Evolutionary conservation across 2,113 vertebrate genomes (phyloP).

Genomic region (Capreolus pygargus): DNA sequence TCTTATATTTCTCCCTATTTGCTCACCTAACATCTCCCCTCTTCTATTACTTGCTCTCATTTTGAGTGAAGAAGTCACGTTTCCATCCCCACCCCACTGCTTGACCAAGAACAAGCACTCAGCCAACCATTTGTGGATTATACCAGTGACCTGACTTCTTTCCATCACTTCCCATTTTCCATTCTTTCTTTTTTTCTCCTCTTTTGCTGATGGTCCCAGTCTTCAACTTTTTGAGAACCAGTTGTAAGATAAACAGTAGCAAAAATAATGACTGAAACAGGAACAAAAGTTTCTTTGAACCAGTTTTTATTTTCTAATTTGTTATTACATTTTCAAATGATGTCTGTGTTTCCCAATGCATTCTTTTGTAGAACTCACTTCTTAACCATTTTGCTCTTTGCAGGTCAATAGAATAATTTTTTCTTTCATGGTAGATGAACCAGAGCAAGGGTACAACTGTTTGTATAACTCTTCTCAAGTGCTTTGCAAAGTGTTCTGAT

Average conservation of each 20-base stretch:
- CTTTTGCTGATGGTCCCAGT: neutral
- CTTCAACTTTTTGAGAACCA: neutral
- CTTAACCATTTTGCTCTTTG: neutral
- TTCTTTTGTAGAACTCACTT: neutral
- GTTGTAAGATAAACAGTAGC: neutral
- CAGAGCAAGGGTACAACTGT: neutral
- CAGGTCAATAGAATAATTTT: neutral
- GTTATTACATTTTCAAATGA: neutral
- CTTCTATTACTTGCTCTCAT: neutral
- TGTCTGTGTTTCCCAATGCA: neutral
- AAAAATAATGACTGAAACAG: neutral
- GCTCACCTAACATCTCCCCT: neutral
- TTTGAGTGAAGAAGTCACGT: neutral
- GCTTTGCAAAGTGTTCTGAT: neutral
- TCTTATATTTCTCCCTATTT: neutral
- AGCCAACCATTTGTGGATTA: neutral
- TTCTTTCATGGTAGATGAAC: constrained; percentile 4
- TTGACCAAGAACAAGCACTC: neutral
- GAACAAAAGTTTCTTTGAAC: neutral
- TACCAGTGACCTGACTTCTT: neutral
- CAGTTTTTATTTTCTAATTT: neutral
- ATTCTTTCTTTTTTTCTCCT: neutral
- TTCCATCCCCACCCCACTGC: neutral
- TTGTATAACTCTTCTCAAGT: neutral
- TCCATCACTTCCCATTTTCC: neutral